Conservation (phyloP, 2,113 vertebrate species). For the Brienomyrus brachyistius region DNA sequence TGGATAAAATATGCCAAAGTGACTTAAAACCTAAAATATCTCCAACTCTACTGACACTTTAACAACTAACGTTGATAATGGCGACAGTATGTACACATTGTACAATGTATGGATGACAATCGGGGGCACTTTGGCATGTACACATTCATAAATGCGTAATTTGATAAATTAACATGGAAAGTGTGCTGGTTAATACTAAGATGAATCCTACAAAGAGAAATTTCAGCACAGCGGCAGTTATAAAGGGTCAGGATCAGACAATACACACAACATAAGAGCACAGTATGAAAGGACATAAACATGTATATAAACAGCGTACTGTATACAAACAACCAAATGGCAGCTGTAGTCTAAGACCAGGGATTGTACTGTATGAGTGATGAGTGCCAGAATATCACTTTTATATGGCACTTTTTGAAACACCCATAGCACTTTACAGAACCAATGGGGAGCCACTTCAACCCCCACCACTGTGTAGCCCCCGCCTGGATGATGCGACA, state of each 20-base stretch:
- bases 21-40: not conserved
- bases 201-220: not conserved
- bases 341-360: not conserved
- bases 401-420: too few species aligned
- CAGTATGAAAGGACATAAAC: not conserved
- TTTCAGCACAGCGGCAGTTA: not conserved
- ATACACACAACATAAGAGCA: not conserved
- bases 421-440: too few species aligned
- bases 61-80: not conserved
- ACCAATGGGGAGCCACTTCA: too few species aligned
- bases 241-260: not conserved
- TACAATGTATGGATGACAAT: not conserved
- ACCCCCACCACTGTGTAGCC: too few species aligned
- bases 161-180: not conserved
- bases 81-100: not conserved
- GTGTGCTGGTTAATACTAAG: not conserved
- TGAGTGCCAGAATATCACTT: not conserved
- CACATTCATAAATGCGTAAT: not conserved
- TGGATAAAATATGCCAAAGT: not conserved
- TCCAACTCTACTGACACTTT: not conserved
- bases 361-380: not conserved
- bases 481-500: too few species aligned
- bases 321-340: not conserved
- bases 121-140: not conserved
- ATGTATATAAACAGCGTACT: not conserved